phyloP scores from a whole-genome alignment of 2,888 invertebrate species.

The Coremacera marginata region DNA sequence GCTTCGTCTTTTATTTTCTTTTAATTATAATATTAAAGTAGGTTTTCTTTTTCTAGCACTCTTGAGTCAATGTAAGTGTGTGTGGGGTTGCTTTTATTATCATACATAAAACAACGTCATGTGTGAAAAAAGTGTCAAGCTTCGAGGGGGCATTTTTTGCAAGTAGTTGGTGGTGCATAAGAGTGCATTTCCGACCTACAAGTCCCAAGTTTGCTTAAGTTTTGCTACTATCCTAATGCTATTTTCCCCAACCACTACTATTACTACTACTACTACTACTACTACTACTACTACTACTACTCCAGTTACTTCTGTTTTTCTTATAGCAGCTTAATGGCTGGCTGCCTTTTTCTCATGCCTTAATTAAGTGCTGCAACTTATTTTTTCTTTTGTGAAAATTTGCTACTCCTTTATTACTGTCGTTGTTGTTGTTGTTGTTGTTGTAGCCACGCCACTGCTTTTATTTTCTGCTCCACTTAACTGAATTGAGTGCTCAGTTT shows the following conservation, averaged over 20 bases:
- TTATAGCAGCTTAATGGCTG: background rate
- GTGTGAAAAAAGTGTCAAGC: too few species aligned
- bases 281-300: background rate
- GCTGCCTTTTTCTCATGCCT: background rate
- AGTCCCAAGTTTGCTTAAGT: background rate
- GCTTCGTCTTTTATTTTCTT: slow-evolving; percentile 31
- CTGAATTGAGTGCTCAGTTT: slow-evolving; percentile 56
- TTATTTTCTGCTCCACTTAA: slow-evolving; percentile 56
- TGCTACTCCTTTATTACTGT: slow-evolving; percentile 10
- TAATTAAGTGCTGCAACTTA: background rate
- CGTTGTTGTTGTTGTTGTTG: slow-evolving; percentile 27
- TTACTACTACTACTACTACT: background rate
- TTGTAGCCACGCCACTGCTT: slow-evolving; percentile 38
- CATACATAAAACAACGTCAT: too few species aligned
- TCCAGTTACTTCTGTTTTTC: background rate
- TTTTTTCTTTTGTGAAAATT: slow-evolving; percentile 32
- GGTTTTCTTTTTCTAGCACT: slow-evolving; percentile 28
- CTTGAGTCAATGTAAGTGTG: background rate
- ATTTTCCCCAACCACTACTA: background rate
- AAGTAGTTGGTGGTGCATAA: background rate
- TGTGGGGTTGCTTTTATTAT: background rate
- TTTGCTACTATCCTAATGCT: background rate
- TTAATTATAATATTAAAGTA: slow-evolving; percentile 32
- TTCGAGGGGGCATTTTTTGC: background rate
- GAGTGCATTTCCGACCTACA: background rate